Percentiles rank a stretch among this genome's conserved stretches.
Conservation (phyloP, 1,140 invertebrate genomes). For the Solen grandis region DNA sequence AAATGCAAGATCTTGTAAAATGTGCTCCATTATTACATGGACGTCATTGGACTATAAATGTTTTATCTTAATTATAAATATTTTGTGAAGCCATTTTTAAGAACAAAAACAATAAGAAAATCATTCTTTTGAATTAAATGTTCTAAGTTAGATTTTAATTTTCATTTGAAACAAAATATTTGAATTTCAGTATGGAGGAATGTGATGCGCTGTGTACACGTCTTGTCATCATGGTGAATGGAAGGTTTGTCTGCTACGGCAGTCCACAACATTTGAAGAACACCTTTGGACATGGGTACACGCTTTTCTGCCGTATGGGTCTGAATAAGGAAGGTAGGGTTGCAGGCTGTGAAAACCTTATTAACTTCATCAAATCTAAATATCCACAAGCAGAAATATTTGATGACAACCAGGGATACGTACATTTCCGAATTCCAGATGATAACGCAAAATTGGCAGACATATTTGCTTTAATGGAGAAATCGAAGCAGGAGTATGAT, state of each 20-base stretch:
- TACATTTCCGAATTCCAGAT: conserved; percentile 80
- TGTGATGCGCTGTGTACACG: conserved; percentile 83
- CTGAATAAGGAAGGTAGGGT: conserved; percentile 20
- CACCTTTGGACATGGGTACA: conserved; percentile 81
- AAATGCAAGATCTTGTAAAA: no score
- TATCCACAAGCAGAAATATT: conserved; percentile 81
- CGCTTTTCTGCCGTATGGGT: conserved; percentile 77
- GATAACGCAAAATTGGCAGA: conserved; percentile 83
- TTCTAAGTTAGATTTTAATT: no score
- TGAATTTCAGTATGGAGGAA: conserved; percentile 81
- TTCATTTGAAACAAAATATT: no score
- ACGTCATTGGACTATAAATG: no score
- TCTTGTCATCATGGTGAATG: conserved; percentile 83
- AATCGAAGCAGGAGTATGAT: conserved; percentile 81
- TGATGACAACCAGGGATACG: conserved; percentile 87
- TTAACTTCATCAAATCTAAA: conserved; percentile 61
- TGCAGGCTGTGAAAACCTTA: conserved; percentile 51
- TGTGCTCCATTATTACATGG: no score
- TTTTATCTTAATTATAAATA: no score
- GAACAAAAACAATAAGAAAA: no score
- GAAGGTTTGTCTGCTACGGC: conserved; percentile 80
- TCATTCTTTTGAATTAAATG: no score
- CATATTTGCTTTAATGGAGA: conserved; percentile 85
- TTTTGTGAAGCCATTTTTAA: no score
- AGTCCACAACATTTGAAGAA: conserved; percentile 82